phyloP scores from a whole-genome alignment of 2,888 invertebrate genomes.

The Alentia gelatinosa region DNA sequence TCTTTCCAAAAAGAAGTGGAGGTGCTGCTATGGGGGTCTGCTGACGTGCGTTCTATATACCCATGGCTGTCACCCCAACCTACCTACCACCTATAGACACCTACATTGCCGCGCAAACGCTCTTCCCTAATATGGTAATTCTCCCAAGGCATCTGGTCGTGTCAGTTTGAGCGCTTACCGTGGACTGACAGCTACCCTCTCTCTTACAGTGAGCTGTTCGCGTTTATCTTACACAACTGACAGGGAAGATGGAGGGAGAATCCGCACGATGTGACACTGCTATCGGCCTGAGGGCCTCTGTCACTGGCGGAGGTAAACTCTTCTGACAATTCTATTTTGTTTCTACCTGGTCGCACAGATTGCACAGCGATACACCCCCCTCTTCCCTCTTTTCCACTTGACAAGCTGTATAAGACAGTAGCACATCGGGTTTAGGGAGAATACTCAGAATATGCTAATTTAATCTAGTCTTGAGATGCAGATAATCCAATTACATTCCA shows the following conservation, averaged over 20 bases:
- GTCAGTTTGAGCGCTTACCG: too few relatives aligned
- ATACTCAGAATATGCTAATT: neutral
- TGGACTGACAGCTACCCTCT: too few relatives aligned
- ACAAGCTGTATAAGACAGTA: neutral
- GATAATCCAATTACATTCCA: neutral
- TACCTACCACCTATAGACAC: too few relatives aligned
- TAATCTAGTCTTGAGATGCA: constrained; percentile 6
- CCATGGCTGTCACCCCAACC: too few relatives aligned
- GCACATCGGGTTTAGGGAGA: neutral
- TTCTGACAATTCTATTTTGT: neutral
- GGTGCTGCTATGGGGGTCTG: too few relatives aligned
- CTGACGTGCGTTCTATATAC: too few relatives aligned
- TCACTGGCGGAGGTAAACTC: neutral
- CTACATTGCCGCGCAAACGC: too few relatives aligned
- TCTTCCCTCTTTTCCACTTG: neutral
- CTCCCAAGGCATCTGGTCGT: too few relatives aligned
- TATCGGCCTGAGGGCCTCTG: neutral
- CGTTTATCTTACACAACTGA: neutral
- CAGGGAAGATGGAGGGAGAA: neutral
- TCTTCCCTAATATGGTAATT: too few relatives aligned
- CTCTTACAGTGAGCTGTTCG: neutral
- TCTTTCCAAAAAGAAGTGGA: too few relatives aligned
- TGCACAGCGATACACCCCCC: neutral
- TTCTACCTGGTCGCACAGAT: neutral
- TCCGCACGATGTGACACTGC: neutral